Evolutionary conservation across 1,140 invertebrate genomes (phyloP).

Genomic region (Propsilocerus akamusi): DNA sequence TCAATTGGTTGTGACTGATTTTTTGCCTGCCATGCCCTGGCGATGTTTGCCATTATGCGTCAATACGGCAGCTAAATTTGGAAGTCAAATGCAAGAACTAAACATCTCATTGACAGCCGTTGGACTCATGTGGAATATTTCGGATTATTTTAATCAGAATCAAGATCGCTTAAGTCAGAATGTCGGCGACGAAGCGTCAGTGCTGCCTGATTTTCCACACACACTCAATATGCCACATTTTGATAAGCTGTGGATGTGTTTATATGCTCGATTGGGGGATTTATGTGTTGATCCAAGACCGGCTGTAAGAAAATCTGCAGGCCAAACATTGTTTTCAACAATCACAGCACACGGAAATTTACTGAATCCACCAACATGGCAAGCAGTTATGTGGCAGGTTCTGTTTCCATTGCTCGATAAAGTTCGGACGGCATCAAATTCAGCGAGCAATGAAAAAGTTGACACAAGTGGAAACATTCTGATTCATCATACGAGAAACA

Average conservation of each 20-base stretch:
- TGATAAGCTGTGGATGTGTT: slow-evolving; percentile 89
- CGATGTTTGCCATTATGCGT: slow-evolving; percentile 76
- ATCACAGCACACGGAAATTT: slow-evolving; percentile 87
- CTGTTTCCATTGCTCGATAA: slow-evolving; percentile 91
- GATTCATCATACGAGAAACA: slow-evolving; percentile 97
- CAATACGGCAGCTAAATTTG: slow-evolving; percentile 90
- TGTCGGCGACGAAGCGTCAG: slow-evolving; percentile 44
- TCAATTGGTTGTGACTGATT: slow-evolving; percentile 93
- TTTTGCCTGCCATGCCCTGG: slow-evolving; percentile 73
- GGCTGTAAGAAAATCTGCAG: slow-evolving; percentile 92
- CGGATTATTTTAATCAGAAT: slow-evolving; percentile 92
- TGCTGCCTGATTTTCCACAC: slow-evolving; percentile 67
- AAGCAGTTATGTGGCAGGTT: slow-evolving; percentile 75
- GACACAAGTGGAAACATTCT: slow-evolving; percentile 84
- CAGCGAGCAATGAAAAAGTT: slow-evolving; percentile 85
- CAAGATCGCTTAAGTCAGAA: slow-evolving; percentile 65
- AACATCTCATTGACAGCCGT: slow-evolving; percentile 98
- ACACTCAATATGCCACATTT: slow-evolving; percentile 72
- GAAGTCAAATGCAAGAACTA: slow-evolving; percentile 87
- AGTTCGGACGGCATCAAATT: slow-evolving; percentile 73
- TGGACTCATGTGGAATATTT: slow-evolving; percentile 95
- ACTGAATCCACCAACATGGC: slow-evolving; percentile 75
- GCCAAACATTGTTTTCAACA: slow-evolving; percentile 95
- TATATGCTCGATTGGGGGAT: slow-evolving; percentile 76
- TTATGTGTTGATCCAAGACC: slow-evolving; percentile 89